Evolutionary conservation across 1,140 invertebrate genomes (phyloP), one percentile per base, ranked within the genome.

Genomic region (Drosophila micromelanica): DNA sequence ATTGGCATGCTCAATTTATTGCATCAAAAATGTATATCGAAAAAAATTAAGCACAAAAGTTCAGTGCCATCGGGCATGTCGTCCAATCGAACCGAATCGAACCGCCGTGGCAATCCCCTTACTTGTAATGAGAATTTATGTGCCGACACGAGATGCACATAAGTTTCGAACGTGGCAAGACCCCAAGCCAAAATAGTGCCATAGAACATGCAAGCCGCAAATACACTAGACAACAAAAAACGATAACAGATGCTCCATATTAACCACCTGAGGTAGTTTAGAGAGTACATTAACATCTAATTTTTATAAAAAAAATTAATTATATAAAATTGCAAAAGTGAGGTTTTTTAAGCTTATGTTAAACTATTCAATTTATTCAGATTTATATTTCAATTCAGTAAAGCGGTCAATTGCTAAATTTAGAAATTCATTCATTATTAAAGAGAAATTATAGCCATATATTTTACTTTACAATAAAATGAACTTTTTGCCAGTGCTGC

Each of bases 41-140:
- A 76, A 79, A 60, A 87, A 89, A 86, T 89, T 87, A 79, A 87
- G 84, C 84, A 87, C 79, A 87, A 89, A 89, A 89, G 76, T 87
- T 87, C 82, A 87, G 81, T 87, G 81, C 81, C 81, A 86, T 76
- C 71, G 74, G 81, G 64, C 69, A 85, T 68, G 80, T 65, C 68
- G 68, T 73, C 59, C 68, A 71, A 71, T 71, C 35, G 51, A 62
- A 62, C 78, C 63, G 72, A 71, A 71, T 71, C 35, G 51, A 62
- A 62, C 78, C 63, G 72, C 38, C 37, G 55, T 52, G 55, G 57
- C 65, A 45, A 71, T 72, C 54, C 51, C 54, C 43, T 65, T 38
- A 76, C 55, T 80, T 76, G 67, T 89, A 87, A 87, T 87, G 84
- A 87, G 84, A 87, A 87, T 87, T 87, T 87, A 87, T 87, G 84